phyloP scores from a whole-genome alignment of 2,797 vertebrate genomes.

The Acanthornis magna region DNA sequence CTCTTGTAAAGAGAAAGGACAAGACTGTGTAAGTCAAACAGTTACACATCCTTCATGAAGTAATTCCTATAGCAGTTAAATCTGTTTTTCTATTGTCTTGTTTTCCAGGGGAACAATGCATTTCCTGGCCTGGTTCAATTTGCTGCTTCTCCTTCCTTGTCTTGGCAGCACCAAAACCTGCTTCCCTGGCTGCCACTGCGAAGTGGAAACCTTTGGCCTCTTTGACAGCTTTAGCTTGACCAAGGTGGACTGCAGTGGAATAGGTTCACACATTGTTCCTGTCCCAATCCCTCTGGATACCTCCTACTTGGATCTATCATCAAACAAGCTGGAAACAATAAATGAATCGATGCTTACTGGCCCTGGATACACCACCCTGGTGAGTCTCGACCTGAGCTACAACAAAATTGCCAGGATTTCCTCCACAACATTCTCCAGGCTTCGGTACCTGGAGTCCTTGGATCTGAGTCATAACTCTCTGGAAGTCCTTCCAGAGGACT shows the following conservation, averaged over 20 bases:
- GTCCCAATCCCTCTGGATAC: slow-evolving; percentile 94
- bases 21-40: background rate
- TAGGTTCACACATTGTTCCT: slow-evolving; percentile 83
- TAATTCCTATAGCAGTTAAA: background rate
- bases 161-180: slow-evolving; percentile 80
- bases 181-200: slow-evolving; percentile 88
- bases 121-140: slow-evolving; percentile 69
- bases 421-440: slow-evolving; percentile 85
- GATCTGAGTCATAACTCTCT: slow-evolving; percentile 92
- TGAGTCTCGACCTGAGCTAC: slow-evolving; percentile 91
- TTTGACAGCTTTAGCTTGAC: slow-evolving; percentile 98
- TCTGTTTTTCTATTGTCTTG: background rate
- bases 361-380: slow-evolving; percentile 93
- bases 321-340: slow-evolving; percentile 84
- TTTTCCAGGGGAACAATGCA: slow-evolving; percentile 78
- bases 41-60: background rate
- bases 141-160: slow-evolving; percentile 73
- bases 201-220: slow-evolving; percentile 94
- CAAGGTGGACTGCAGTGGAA: slow-evolving; percentile 88
- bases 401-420: slow-evolving; percentile 85
- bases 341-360: slow-evolving; percentile 87
- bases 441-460: slow-evolving; percentile 92
- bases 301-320: slow-evolving; percentile 89
- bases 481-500: slow-evolving; percentile 78
- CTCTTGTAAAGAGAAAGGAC: background rate